A percentile compares a stretch with the other conserved stretches of the same genome.
phyloP scores from a whole-genome alignment of 2,113 vertebrate species.

The Etheostoma cragini region DNA sequence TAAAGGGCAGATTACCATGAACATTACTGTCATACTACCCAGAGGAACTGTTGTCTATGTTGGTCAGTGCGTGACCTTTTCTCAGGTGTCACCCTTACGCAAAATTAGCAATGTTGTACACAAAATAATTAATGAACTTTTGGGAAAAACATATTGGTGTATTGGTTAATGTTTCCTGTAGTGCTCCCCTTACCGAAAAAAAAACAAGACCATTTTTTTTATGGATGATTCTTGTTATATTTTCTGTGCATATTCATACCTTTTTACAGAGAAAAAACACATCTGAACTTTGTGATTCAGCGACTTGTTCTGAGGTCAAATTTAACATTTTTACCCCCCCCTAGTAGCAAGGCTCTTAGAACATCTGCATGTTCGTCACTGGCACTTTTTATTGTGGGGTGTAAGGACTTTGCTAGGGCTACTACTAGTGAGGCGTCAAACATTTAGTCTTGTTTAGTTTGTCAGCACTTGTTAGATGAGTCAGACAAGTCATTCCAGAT shows the following conservation, averaged over 20 bases:
- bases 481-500: constrained; percentile 20
- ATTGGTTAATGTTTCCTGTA: background rate
- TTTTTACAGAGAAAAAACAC: constrained; percentile 10
- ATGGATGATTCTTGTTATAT: constrained; percentile 6
- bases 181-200: background rate
- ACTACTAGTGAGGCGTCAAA: background rate
- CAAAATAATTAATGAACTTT: background rate
- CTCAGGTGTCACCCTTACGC: background rate
- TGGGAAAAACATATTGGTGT: no score
- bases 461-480: constrained; percentile 15
- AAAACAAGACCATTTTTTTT: background rate
- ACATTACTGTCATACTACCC: constrained; percentile 31
- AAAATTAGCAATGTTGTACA: background rate
- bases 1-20: constrained; percentile 56
- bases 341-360: background rate
- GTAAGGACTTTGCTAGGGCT: background rate
- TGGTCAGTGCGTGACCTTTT: constrained; percentile 49
- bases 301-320: constrained; percentile 46
- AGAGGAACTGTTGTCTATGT: constrained; percentile 28
- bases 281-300: constrained; percentile 24
- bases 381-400: background rate
- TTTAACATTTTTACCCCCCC: constrained; percentile 43
- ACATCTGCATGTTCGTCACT: constrained; percentile 12
- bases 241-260: constrained; percentile 32
- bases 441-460: constrained; percentile 13